Evolutionary conservation across 2,797 vertebrate genomes (phyloP), one percentile per base, ranked within the genome.

Genomic region (Chrysocyon brachyurus): DNA sequence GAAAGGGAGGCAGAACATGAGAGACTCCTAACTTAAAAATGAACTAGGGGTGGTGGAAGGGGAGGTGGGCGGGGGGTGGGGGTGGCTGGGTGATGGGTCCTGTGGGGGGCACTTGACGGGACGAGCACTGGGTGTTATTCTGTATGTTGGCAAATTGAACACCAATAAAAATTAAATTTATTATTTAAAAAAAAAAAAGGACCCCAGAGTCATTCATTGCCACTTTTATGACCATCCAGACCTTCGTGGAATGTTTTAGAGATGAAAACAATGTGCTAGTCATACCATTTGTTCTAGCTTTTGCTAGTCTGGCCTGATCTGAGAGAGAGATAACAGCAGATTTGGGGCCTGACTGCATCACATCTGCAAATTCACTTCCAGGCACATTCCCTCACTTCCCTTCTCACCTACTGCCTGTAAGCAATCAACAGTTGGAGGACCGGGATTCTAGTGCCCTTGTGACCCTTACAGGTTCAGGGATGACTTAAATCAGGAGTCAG

Each of bases 221-320:
- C 21, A 7, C 49, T 77, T 68, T 79, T 61, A 33, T 40, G 26
- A 31, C 64, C 79, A 56, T 59, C 22, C 15, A 84, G 63, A 72
- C 72, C 88, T 89, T 96, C 89, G 73, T 31, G 36, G 33, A 68
- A 89, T n/a, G 78, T n/a, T 87, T 70, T 77, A 83, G 26, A 61
- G 26, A 73, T 46, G n/a, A 94, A 87, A 78, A 82, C 33, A 95
- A 52, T 28, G 33, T 31, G 56, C 59, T 79, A 75, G 66, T 77
- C 61, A 92, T 59, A 79, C 16, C 31, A 31, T 78, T 78, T 83
- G 56, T 85, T 75, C 54, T 91, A 54, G 85, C 73, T 59, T 85
- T 91, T 83, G 49, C 64, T 79, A 21, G 52, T 79, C 54, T 83
- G 52, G 31, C 28, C 11, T 57, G 73, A 21, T 49, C 85, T 94